Percentiles rank a stretch among this genome's conserved stretches.
These are phyloP conservation scores for Rhorus exstirpatorius DNA, from an alignment of 2,888 invertebrate genomes.

Conservation along the genomic window DNA sequence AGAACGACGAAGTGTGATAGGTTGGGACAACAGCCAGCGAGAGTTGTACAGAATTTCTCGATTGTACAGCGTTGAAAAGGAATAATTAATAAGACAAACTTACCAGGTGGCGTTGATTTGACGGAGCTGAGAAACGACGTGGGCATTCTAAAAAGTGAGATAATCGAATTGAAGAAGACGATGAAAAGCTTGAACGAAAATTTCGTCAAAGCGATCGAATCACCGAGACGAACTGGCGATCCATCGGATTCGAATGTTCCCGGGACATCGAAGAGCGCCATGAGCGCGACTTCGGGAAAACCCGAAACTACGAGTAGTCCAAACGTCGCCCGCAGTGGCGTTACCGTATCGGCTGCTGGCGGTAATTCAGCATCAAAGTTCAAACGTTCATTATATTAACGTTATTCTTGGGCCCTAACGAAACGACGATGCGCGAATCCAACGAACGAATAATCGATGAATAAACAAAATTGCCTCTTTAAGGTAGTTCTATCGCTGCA, in stretches of 20 bases:
- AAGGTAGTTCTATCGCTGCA: too few relatives aligned
- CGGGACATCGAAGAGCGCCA: neutral
- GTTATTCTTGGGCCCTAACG: too few relatives aligned
- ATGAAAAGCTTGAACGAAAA: conserved; percentile 67
- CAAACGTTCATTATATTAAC: too few relatives aligned
- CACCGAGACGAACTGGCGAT: conserved; percentile 3
- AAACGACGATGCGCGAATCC: too few relatives aligned
- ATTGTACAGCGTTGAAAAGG: neutral
- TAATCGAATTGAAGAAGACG: conserved; percentile 67
- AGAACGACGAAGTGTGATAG: conserved; percentile 60
- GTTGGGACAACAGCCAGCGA: conserved; percentile 13
- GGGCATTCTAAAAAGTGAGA: conserved; percentile 68
- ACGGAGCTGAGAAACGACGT: conserved; percentile 71
- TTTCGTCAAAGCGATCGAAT: conserved; percentile 26
- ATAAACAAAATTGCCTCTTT: too few relatives aligned
- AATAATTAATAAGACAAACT: neutral
- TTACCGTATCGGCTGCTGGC: neutral
- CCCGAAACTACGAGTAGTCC: neutral
- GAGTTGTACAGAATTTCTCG: neutral
- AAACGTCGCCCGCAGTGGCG: neutral
- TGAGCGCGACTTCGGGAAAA: neutral
- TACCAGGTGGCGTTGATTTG: conserved; percentile 69
- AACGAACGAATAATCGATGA: too few relatives aligned
- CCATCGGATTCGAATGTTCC: neutral
- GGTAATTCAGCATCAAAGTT: conserved; percentile 3